Conservation (phyloP, 1,140 invertebrate species). For the Neomicropteryx cornuta region DNA sequence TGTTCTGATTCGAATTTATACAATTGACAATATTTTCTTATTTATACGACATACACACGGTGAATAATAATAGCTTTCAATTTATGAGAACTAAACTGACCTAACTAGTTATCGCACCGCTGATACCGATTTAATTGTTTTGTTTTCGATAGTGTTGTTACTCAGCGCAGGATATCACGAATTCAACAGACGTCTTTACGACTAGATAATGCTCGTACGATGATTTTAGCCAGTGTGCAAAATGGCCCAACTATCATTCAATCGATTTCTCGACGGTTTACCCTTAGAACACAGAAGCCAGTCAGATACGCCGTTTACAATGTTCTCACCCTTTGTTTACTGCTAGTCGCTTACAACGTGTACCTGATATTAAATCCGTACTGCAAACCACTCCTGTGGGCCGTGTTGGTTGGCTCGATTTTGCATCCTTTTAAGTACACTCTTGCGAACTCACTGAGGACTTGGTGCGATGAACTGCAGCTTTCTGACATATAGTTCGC, state of each 20-base stretch:
- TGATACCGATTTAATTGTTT: no score
- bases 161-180: no score
- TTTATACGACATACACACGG: no score
- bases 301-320: conserved; percentile 81
- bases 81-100: no score
- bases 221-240: no score
- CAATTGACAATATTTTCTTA: no score
- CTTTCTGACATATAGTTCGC: conserved; percentile 46
- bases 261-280: conserved; percentile 25
- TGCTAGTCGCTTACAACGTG: conserved; percentile 63
- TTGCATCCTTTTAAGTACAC: conserved; percentile 80
- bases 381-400: conserved; percentile 87
- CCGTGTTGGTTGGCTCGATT: conserved; percentile 80
- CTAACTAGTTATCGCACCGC: no score
- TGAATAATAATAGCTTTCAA: no score
- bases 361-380: conserved; percentile 77
- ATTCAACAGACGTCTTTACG: no score
- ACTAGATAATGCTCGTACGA: no score
- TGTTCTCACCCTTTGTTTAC: conserved; percentile 61
- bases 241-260: conserved; percentile 13
- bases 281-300: conserved; percentile 56
- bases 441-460: conserved; percentile 53
- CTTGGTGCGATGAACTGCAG: conserved; percentile 59
- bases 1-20: no score
- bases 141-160: no score